Evolutionary conservation across 2,113 vertebrate genomes (phyloP).

Genomic region (Taxidea taxus): DNA sequence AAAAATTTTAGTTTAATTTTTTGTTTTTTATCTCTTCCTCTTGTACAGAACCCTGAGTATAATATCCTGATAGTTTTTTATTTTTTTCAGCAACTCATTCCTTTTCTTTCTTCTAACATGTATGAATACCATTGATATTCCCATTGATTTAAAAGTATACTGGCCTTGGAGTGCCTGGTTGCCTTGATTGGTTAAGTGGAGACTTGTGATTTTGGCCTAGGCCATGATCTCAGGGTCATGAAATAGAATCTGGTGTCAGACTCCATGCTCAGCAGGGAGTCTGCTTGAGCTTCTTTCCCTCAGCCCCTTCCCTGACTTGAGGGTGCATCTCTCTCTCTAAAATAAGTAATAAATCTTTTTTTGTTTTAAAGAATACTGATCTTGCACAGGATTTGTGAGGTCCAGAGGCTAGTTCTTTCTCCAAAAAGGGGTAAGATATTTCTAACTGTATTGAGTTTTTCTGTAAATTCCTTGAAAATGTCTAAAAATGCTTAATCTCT

Average conservation of each 20-base stretch:
- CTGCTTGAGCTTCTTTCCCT: too few relatives aligned
- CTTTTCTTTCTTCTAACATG: not conserved
- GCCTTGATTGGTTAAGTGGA: too few relatives aligned
- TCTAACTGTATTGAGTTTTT: not conserved
- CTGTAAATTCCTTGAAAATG: not conserved
- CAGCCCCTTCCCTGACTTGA: too few relatives aligned
- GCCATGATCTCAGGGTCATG: too few relatives aligned
- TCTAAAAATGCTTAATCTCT: not conserved
- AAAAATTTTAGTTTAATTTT: not conserved
- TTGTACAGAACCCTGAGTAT: not conserved
- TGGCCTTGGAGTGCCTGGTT: too few relatives aligned
- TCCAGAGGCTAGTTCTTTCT: not conserved
- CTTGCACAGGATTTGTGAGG: not conserved
- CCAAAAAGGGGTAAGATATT: not conserved
- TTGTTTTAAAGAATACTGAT: not conserved
- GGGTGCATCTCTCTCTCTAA: too few relatives aligned
- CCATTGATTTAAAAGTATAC: not conserved
- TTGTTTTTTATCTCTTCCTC: not conserved
- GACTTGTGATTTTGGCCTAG: too few relatives aligned
- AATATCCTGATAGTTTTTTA: not conserved
- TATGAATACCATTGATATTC: not conserved
- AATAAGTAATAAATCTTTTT: too few relatives aligned
- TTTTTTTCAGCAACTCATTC: not conserved
- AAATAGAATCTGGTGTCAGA: too few relatives aligned
- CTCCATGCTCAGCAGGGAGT: too few relatives aligned